Percentiles rank a stretch among this genome's conserved stretches.
Conservation (phyloP, 2,888 invertebrate species). For the Slavum lentiscoides region DNA sequence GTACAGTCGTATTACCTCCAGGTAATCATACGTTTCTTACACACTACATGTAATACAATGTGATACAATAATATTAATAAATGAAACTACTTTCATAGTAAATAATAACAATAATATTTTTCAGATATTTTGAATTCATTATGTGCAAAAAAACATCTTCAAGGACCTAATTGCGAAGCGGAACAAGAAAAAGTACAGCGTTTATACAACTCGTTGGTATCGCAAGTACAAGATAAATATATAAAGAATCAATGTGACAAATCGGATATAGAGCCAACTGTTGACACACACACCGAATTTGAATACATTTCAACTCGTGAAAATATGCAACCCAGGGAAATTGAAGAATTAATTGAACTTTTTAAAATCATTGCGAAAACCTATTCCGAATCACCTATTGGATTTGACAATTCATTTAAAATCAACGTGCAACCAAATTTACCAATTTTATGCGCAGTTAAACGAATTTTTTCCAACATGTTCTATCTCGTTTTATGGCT, state of each 20-base stretch:
- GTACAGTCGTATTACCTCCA: slow-evolving; percentile 21
- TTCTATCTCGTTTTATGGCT: slow-evolving; percentile 34
- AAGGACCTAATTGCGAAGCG: slow-evolving; percentile 34
- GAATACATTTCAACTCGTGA: slow-evolving; percentile 44
- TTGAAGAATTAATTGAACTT: slow-evolving; percentile 48
- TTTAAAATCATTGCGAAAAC: slow-evolving; percentile 48
- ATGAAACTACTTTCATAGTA: neutral
- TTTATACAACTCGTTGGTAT: slow-evolving; percentile 37
- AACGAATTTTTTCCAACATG: slow-evolving; percentile 36
- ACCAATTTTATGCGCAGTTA: slow-evolving; percentile 33
- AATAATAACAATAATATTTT: neutral
- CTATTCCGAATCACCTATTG: slow-evolving; percentile 41
- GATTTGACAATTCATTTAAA: slow-evolving; percentile 43
- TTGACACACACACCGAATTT: slow-evolving; percentile 29
- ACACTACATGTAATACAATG: neutral
- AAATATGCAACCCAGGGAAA: slow-evolving; percentile 35
- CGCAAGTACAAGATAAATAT: slow-evolving; percentile 40
- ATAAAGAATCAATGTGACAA: slow-evolving; percentile 44
- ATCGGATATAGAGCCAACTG: slow-evolving; percentile 22
- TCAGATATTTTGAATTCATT: slow-evolving; percentile 36
- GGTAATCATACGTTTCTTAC: neutral
- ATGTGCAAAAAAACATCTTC: slow-evolving; percentile 30
- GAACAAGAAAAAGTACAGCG: slow-evolving; percentile 44
- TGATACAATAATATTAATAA: no score
- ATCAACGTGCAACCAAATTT: slow-evolving; percentile 35